Percentiles rank a stretch among this genome's conserved stretches.
phyloP scores from a whole-genome alignment of 2,797 vertebrate species.

The Scolopax rusticola region DNA sequence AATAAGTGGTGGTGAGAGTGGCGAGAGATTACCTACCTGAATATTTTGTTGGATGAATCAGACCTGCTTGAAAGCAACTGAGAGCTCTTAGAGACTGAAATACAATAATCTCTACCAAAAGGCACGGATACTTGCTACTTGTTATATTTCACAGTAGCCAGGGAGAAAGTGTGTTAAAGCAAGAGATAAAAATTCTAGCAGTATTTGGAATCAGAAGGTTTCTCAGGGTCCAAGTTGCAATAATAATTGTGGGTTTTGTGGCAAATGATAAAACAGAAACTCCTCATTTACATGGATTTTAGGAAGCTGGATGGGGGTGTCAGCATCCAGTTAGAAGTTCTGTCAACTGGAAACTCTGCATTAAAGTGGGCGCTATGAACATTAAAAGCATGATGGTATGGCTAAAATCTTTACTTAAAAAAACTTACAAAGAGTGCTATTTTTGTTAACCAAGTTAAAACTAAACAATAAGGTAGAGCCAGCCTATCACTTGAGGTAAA shows the following conservation, averaged over 20 bases:
- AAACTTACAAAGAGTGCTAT: neutral
- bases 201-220: neutral
- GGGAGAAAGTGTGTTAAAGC: neutral
- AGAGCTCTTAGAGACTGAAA: conserved; percentile 36
- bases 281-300: neutral
- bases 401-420: neutral
- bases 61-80: conserved; percentile 23
- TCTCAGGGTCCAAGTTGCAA: neutral
- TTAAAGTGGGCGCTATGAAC: neutral
- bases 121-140: conserved; percentile 3
- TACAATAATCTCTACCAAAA: neutral
- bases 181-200: neutral
- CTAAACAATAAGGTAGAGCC: neutral
- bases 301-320: neutral
- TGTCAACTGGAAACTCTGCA: neutral
- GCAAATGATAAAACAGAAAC: neutral
- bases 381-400: neutral
- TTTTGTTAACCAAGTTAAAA: neutral
- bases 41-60: conserved; percentile 49
- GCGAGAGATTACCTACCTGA: neutral
- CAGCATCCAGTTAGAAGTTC: neutral
- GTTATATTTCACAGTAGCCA: neutral
- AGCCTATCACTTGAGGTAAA: neutral
- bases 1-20: neutral
- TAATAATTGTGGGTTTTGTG: neutral